Percentiles rank a stretch among this genome's conserved stretches.
phyloP scores from a whole-genome alignment of 1,140 invertebrate genomes.

The Neuroterus valhalla region DNA sequence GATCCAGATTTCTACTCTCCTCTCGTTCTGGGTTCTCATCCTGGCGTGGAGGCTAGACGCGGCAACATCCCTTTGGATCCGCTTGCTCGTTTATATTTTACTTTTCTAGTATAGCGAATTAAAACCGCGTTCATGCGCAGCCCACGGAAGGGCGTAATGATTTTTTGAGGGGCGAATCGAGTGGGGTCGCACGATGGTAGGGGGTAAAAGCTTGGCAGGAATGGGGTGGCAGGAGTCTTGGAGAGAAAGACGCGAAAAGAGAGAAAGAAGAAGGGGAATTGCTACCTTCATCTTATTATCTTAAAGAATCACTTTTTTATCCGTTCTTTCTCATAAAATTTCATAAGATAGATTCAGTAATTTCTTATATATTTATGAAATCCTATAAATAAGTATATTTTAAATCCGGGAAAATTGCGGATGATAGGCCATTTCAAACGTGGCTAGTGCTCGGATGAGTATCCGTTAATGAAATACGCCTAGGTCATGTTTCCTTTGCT shows the following conservation, averaged over 20 bases:
- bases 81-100: slow-evolving; percentile 72
- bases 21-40: slow-evolving; percentile 44
- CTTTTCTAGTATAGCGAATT: slow-evolving; percentile 77
- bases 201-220: slow-evolving; percentile 62
- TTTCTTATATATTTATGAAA: background rate
- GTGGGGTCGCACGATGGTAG: slow-evolving; percentile 69
- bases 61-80: slow-evolving; percentile 49
- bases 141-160: slow-evolving; percentile 76
- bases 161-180: slow-evolving; percentile 76
- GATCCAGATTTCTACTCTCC: slow-evolving; percentile 58
- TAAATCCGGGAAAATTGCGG: no score
- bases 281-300: slow-evolving; percentile 27
- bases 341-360: background rate
- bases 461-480: no score
- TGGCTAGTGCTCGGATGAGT: no score
- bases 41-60: slow-evolving; percentile 35
- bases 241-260: slow-evolving; percentile 40
- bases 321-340: background rate
- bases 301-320: background rate
- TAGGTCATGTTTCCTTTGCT: no score
- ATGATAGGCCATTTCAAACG: no score
- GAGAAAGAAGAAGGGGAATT: slow-evolving; percentile 39
- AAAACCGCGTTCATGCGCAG: slow-evolving; percentile 77
- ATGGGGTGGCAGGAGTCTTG: slow-evolving; percentile 52
- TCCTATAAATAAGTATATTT: no score